Evolutionary conservation across 2,797 vertebrate genomes (phyloP).

Genomic region (Aythya fuligula): DNA sequence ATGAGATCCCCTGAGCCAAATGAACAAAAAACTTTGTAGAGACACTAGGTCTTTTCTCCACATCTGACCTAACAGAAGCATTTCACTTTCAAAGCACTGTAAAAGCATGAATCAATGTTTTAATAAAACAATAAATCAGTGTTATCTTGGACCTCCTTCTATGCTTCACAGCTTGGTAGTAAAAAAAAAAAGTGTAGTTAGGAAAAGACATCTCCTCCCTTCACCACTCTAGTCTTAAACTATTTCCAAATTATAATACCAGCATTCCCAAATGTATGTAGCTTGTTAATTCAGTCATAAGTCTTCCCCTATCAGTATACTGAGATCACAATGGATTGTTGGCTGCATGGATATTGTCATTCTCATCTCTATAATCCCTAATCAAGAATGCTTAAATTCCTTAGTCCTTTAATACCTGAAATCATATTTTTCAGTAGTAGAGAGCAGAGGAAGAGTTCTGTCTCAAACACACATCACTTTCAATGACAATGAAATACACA

Average conservation of each 20-base stretch:
- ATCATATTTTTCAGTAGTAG: constrained; percentile 35
- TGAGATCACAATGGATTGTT: background rate
- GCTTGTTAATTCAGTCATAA: constrained; percentile 72
- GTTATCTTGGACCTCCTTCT: background rate
- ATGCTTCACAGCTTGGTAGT: background rate
- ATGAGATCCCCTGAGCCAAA: background rate
- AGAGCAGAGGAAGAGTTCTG: background rate
- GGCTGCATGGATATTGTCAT: background rate
- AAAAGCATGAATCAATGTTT: background rate
- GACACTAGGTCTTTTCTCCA: background rate
- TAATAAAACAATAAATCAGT: background rate
- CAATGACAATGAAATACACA: background rate
- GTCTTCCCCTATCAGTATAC: constrained; percentile 66
- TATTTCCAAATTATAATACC: constrained; percentile 40
- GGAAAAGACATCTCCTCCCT: constrained; percentile 43
- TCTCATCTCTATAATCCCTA: constrained; percentile 43
- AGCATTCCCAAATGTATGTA: constrained; percentile 41
- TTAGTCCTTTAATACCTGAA: constrained; percentile 49
- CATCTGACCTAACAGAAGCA: background rate
- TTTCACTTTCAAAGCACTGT: background rate
- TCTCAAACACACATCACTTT: background rate
- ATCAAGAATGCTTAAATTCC: constrained; percentile 65
- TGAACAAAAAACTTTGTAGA: accelerated
- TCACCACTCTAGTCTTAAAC: constrained; percentile 58
- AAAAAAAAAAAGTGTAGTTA: constrained; percentile 25